Conservation (phyloP, 2,113 vertebrate genomes). For the Ariopsis seemanni region DNA sequence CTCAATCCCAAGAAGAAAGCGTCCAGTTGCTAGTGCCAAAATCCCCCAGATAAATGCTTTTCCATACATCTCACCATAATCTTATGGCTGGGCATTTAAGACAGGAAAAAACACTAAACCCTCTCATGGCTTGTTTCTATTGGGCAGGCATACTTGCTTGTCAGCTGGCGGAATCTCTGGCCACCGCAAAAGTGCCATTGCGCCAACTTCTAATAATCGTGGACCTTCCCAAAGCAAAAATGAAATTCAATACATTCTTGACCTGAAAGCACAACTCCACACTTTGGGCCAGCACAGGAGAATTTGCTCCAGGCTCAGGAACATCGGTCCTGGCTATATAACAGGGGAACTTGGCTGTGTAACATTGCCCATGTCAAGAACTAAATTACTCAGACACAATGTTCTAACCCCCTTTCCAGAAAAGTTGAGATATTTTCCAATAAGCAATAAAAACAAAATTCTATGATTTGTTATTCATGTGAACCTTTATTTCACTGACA, state of each 20-base stretch:
- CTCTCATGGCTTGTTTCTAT: not conserved
- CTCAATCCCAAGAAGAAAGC: not conserved
- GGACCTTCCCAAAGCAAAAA: not conserved
- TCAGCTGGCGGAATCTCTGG: not conserved
- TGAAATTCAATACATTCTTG: not conserved
- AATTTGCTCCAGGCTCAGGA: not conserved
- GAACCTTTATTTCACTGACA: too few relatives aligned
- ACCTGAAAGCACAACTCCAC: not conserved
- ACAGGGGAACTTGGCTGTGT: not conserved
- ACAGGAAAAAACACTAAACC: not conserved
- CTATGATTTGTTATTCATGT: too few relatives aligned
- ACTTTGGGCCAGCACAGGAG: not conserved
- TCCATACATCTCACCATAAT: not conserved
- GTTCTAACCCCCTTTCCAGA: too few relatives aligned
- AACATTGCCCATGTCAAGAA: not conserved
- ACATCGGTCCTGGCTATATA: not conserved
- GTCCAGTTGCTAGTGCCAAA: not conserved
- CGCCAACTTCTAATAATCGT: not conserved
- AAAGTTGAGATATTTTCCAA: too few relatives aligned
- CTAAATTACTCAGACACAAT: constrained; percentile 11
- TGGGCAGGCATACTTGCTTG: too few relatives aligned
- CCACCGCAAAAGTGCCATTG: not conserved
- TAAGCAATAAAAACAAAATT: too few relatives aligned
- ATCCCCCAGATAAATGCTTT: not conserved
- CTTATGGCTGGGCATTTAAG: not conserved